Percentiles rank a stretch among this genome's conserved stretches.
These are phyloP conservation scores for Chirona hameri DNA, from an alignment of 2,888 invertebrate species.

Conservation along the genomic window DNA sequence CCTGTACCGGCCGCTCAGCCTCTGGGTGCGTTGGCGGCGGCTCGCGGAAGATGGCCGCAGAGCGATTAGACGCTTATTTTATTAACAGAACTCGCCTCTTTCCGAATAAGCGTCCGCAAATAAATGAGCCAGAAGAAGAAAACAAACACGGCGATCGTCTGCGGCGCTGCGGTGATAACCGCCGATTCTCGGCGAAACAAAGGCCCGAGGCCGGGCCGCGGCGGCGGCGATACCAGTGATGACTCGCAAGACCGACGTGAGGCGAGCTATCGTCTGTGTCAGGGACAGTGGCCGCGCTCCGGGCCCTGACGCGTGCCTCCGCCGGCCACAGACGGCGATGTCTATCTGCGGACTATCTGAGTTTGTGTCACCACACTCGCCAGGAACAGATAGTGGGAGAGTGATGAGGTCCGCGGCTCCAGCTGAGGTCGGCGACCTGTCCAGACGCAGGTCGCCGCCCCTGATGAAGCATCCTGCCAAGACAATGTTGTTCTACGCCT, in stretches of 20 bases:
- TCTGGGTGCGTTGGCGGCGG: neutral
- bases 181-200: neutral
- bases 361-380: too few relatives aligned
- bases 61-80: slow-evolving; percentile 25
- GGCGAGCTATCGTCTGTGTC: neutral
- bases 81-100: slow-evolving; percentile 25
- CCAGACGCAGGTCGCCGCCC: too few relatives aligned
- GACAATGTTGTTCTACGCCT: too few relatives aligned
- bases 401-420: too few relatives aligned
- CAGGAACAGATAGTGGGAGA: too few relatives aligned
- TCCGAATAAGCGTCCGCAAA: slow-evolving; percentile 14
- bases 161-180: neutral
- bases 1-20: neutral
- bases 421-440: too few relatives aligned
- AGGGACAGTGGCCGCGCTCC: neutral
- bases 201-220: neutral
- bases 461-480: too few relatives aligned
- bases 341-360: too few relatives aligned
- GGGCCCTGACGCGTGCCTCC: neutral
- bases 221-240: neutral
- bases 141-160: slow-evolving; percentile 2
- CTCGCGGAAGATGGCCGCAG: neutral
- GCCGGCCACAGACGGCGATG: neutral
- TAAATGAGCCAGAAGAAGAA: slow-evolving; percentile 12
- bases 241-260: neutral